Percentiles rank a stretch among this genome's conserved stretches.
Evolutionary conservation across 2,113 vertebrate genomes (phyloP).

Genomic region (Vombatus ursinus): DNA sequence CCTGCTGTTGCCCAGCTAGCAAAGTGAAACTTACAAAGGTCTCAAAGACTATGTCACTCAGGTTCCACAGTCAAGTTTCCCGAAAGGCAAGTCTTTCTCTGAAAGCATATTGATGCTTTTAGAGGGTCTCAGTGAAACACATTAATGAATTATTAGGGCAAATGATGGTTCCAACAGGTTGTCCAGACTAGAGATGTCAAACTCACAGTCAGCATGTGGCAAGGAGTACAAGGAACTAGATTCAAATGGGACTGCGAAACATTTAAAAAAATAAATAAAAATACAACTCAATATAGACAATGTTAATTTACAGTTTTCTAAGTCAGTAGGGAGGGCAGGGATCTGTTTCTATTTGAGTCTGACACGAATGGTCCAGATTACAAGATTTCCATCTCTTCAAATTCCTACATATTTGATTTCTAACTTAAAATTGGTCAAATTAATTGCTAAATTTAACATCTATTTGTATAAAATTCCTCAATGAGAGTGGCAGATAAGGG

Average conservation of each 20-base stretch:
- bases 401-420: not conserved
- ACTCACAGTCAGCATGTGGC: not conserved
- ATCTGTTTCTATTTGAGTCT: not conserved
- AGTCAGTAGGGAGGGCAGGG: not conserved
- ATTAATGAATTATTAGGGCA: slow-evolving; percentile 19
- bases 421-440: not conserved
- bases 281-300: not conserved
- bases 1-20: not conserved
- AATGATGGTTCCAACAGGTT: not conserved
- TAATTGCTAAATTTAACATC: not conserved
- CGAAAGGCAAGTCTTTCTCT: not conserved
- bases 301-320: not conserved
- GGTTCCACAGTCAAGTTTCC: not conserved
- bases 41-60: not conserved
- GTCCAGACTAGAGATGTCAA: not conserved
- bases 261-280: not conserved
- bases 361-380: not conserved
- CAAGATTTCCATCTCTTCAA: slow-evolving; percentile 18
- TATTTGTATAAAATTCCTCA: not conserved
- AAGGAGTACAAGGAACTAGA: not conserved
- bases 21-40: not conserved
- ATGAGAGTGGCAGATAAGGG: not conserved
- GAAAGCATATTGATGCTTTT: not conserved
- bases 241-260: not conserved
- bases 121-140: slow-evolving; percentile 11